Percentiles rank a stretch among this genome's conserved stretches.
These are phyloP conservation scores for Tinamus major DNA, from an alignment of 2,797 vertebrate species.

Conservation along the genomic window DNA sequence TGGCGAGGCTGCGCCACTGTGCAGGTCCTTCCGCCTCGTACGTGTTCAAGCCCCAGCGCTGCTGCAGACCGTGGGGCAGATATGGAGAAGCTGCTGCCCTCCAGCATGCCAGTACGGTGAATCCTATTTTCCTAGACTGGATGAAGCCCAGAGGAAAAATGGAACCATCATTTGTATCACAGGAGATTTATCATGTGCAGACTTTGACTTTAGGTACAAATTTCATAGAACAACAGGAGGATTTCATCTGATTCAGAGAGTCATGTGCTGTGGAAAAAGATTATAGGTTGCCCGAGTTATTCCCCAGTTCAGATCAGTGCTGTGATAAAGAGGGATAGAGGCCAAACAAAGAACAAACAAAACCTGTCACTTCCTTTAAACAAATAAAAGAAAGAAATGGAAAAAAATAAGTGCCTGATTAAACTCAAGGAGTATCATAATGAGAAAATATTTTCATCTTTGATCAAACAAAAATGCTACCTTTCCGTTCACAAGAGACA, in stretches of 20 bases:
- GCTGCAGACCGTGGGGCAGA: not conserved
- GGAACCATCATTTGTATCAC: not conserved
- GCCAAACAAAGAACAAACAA: not conserved
- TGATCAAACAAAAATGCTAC: not conserved
- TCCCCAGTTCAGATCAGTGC: not conserved
- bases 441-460: conserved; percentile 31
- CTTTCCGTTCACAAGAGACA: not conserved
- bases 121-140: not conserved
- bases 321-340: not conserved
- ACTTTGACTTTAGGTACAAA: not conserved
- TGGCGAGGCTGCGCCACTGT: not conserved
- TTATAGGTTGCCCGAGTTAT: not conserved
- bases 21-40: not conserved
- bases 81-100: not conserved
- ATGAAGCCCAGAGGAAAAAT: not conserved
- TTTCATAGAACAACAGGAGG: not conserved
- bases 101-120: not conserved
- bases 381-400: not conserved
- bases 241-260: not conserved
- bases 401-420: not conserved
- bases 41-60: not conserved
- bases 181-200: not conserved
- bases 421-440: not conserved
- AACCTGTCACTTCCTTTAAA: not conserved
- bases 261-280: not conserved